Evolutionary conservation across 2,888 invertebrate species (phyloP).

Genomic region (Protonemura montana): DNA sequence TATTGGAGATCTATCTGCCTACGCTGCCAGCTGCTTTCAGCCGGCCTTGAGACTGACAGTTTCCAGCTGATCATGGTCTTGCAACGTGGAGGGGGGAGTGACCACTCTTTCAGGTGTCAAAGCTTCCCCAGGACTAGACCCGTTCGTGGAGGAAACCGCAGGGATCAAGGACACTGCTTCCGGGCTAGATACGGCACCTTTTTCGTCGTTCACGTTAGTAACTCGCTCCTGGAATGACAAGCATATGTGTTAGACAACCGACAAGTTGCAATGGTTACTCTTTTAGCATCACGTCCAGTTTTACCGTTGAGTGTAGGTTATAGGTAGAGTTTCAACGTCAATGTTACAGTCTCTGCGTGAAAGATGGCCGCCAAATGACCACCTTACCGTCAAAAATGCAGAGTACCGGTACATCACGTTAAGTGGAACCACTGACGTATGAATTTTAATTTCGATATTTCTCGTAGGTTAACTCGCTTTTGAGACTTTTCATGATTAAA

Average conservation of each 20-base stretch:
- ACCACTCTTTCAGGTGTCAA: constrained; percentile 63
- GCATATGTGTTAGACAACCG: background rate
- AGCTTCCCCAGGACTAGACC: constrained; percentile 60
- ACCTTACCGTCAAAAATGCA: too few species aligned
- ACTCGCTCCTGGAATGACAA: constrained; percentile 65
- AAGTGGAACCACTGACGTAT: too few species aligned
- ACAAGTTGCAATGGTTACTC: background rate
- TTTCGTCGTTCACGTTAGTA: constrained; percentile 57
- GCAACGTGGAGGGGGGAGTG: constrained; percentile 64
- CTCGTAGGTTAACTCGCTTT: too few species aligned
- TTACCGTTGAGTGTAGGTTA: too few species aligned
- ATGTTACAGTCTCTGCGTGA: too few species aligned
- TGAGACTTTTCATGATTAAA: too few species aligned
- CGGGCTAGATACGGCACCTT: constrained; percentile 60
- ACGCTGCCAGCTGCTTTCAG: constrained; percentile 42
- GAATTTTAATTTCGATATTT: too few species aligned
- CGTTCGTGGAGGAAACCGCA: constrained; percentile 59
- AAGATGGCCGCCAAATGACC: too few species aligned
- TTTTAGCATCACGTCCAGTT: too few species aligned
- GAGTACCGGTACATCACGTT: too few species aligned
- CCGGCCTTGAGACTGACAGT: constrained; percentile 57
- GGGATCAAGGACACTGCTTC: constrained; percentile 75
- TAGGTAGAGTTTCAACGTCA: too few species aligned
- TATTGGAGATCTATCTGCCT: background rate
- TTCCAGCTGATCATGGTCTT: constrained; percentile 68